phyloP scores from a whole-genome alignment of 2,113 vertebrate species.

The Sapayoa aenigma region DNA sequence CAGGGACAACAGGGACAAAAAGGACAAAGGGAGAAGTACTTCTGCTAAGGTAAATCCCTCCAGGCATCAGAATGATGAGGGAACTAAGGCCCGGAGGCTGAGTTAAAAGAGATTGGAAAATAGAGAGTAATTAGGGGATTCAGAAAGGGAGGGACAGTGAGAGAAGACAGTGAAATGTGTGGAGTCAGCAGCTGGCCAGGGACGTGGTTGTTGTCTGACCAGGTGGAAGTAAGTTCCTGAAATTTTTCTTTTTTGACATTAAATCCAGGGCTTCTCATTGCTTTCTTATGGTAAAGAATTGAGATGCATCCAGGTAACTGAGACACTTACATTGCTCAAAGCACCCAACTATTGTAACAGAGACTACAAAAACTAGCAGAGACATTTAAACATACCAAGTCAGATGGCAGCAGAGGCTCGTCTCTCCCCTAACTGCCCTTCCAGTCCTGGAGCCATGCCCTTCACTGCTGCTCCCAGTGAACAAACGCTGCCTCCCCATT shows the following conservation, averaged over 20 bases:
- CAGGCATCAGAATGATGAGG: background rate
- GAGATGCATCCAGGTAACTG: background rate
- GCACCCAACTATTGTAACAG: background rate
- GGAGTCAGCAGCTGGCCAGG: background rate
- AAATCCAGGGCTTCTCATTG: background rate
- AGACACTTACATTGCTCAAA: background rate
- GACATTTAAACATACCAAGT: background rate
- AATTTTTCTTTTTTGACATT: background rate
- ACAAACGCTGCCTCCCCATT: background rate
- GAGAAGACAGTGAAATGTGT: background rate
- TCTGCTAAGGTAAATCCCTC: conserved; percentile 61
- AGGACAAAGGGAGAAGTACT: conserved; percentile 65
- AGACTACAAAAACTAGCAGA: background rate
- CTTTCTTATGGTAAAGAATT: background rate
- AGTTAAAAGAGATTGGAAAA: background rate
- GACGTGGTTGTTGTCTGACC: background rate
- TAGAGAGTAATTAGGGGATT: background rate
- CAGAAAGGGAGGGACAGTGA: background rate
- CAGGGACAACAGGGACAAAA: conserved; percentile 74
- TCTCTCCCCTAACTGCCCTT: background rate
- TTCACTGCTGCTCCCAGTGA: background rate
- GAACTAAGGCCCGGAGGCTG: background rate
- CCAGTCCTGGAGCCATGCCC: background rate
- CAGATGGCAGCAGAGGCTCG: background rate
- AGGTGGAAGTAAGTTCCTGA: background rate